A percentile compares a stretch with the other conserved stretches of the same genome.
Conservation (phyloP, 1,140 invertebrate genomes). For the Drosophila funebris region DNA sequence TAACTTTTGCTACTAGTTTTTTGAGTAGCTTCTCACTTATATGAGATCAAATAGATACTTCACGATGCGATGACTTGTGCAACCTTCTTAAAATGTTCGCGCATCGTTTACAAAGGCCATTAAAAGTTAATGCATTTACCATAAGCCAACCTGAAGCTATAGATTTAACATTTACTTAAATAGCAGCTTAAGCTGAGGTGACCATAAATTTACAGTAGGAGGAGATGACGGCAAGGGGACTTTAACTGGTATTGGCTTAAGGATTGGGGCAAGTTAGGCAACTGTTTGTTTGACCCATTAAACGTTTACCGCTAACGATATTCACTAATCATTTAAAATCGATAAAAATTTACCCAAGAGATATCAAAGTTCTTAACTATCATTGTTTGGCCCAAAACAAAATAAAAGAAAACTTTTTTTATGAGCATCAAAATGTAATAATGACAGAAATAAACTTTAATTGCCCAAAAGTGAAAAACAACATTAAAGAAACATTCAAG, state of each 20-base stretch:
- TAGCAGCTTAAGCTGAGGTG: not conserved
- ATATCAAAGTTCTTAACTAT: slow-evolving; percentile 1
- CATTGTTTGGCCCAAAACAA: not conserved
- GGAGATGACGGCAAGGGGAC: not conserved
- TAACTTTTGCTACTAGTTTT: not conserved
- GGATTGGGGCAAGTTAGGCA: slow-evolving; percentile 5
- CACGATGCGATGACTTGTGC: slow-evolving; percentile 8
- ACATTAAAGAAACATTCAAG: slow-evolving; percentile 4
- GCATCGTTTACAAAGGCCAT: slow-evolving; percentile 12
- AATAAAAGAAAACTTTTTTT: slow-evolving; percentile 12
- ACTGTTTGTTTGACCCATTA: slow-evolving; percentile 48
- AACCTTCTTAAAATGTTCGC: slow-evolving; percentile 15
- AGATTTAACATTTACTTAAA: slow-evolving; percentile 26
- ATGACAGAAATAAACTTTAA: slow-evolving; percentile 35
- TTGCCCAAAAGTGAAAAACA: slow-evolving; percentile 36
- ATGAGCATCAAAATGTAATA: slow-evolving; percentile 24
- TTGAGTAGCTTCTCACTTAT: not conserved
- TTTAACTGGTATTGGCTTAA: slow-evolving; percentile 12
- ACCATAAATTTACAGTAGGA: slow-evolving; percentile 4
- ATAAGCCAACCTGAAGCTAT: slow-evolving; percentile 25
- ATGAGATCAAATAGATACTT: not conserved
- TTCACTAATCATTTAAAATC: slow-evolving; percentile 54
- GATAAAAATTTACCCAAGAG: slow-evolving; percentile 40
- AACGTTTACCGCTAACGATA: slow-evolving; percentile 50
- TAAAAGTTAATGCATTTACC: slow-evolving; percentile 38